Conservation (phyloP, 2,113 vertebrate species). For the Zapus hudsonius region DNA sequence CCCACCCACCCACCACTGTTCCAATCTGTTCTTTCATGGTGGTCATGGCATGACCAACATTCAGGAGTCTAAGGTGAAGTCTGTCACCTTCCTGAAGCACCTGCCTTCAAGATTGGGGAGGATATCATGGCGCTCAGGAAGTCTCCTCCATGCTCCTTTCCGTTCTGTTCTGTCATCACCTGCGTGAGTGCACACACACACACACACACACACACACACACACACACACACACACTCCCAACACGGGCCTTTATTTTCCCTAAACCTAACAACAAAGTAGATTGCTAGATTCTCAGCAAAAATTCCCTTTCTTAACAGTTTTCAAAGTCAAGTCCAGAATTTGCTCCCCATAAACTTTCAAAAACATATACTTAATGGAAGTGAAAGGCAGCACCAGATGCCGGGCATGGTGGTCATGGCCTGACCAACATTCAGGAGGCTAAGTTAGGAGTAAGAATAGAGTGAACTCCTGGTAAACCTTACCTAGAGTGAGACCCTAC, state of each 20-base stretch:
- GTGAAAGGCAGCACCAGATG: not conserved
- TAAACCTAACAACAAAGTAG: not conserved
- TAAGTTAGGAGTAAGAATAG: no score
- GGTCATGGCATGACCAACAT: no score
- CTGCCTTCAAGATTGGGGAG: conserved; percentile 62
- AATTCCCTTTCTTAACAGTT: not conserved
- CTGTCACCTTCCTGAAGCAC: conserved; percentile 66
- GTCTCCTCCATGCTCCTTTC: conserved; percentile 69
- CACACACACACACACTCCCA: no score
- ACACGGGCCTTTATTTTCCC: not conserved
- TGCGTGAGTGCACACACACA: not conserved
- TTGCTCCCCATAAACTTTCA: not conserved
- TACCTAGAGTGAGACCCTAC: no score
- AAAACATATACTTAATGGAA: not conserved
- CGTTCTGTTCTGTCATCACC: not conserved
- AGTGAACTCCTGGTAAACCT: no score
- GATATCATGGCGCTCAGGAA: conserved; percentile 77
- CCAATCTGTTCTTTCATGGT: no score
- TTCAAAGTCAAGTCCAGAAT: not conserved
- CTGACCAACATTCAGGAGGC: no score
- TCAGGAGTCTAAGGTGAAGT: no score
- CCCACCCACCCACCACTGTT: no score
- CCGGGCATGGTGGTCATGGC: no score
- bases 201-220: accelerated
- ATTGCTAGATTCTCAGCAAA: not conserved